A percentile compares a stretch with the other conserved stretches of the same genome.
Conservation (phyloP, 2,888 invertebrate species). For the Pherbina coryleti region DNA sequence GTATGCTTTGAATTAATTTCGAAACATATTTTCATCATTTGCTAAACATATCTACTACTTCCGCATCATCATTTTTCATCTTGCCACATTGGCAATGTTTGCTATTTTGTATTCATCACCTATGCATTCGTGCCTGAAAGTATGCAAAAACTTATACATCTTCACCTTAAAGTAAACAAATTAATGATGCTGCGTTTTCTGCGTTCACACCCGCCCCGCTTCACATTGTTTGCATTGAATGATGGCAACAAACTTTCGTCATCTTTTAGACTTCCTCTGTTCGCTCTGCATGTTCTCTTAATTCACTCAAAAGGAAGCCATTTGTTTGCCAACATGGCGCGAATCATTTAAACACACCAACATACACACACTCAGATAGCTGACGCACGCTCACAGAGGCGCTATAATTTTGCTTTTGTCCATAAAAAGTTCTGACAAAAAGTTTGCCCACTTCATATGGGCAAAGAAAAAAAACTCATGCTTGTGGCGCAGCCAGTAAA, state of each 20-base stretch:
- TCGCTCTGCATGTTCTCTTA: background rate
- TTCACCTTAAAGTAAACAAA: conserved; percentile 19
- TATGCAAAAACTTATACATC: background rate
- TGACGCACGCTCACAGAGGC: background rate
- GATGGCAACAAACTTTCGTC: background rate
- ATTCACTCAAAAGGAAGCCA: background rate
- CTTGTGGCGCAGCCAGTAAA: background rate
- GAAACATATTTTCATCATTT: background rate
- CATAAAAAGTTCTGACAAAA: conserved; percentile 4
- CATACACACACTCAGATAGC: background rate
- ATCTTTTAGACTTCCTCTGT: background rate
- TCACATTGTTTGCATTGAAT: background rate
- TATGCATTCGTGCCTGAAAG: background rate
- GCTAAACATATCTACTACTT: background rate
- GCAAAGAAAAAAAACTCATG: background rate
- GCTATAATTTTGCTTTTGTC: background rate
- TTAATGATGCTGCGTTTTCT: conserved; percentile 16
- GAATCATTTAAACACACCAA: background rate
- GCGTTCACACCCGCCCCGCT: background rate
- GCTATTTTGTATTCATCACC: background rate
- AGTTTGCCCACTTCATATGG: too few relatives aligned
- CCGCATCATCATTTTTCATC: background rate
- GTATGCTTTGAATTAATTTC: too few relatives aligned
- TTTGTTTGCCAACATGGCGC: background rate
- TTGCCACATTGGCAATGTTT: background rate